Evolutionary conservation across 2,113 vertebrate species (phyloP).

Genomic region (Muscicapa adusta): DNA sequence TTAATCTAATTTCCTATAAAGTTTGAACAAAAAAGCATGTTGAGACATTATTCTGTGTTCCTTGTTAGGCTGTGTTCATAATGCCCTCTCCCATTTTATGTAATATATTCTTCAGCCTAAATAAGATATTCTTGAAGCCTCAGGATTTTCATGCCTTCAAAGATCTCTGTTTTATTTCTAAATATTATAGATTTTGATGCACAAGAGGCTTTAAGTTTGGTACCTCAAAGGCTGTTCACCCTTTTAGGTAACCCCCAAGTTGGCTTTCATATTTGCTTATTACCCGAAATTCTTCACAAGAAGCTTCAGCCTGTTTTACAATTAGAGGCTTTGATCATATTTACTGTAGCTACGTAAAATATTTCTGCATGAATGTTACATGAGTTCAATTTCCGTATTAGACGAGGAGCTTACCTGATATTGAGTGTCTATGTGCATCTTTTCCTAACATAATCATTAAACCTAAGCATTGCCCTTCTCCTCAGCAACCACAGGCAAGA

Average conservation of each 20-base stretch:
- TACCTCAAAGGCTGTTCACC: constrained; percentile 53
- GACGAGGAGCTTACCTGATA: constrained; percentile 1
- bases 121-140: constrained; percentile 47
- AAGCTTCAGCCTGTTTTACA: constrained; percentile 46
- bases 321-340: constrained; percentile 61
- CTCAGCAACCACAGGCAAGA: background rate
- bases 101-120: constrained; percentile 31
- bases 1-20: constrained; percentile 35
- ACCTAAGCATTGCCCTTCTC: background rate
- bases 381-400: constrained; percentile 16
- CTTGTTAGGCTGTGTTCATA: background rate
- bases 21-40: constrained; percentile 26
- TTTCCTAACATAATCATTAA: background rate
- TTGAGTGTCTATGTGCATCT: background rate
- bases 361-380: constrained; percentile 47
- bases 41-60: constrained; percentile 23
- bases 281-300: constrained; percentile 37
- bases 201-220: constrained; percentile 38
- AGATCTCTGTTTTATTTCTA: constrained; percentile 50
- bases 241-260: constrained; percentile 49
- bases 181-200: constrained; percentile 59
- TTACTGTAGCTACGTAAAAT: constrained; percentile 40
- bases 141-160: constrained; percentile 29
- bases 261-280: constrained; percentile 54
- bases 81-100: constrained; percentile 5